Conservation (phyloP, 2,113 vertebrate genomes). For the Corynorhinus townsendii region DNA sequence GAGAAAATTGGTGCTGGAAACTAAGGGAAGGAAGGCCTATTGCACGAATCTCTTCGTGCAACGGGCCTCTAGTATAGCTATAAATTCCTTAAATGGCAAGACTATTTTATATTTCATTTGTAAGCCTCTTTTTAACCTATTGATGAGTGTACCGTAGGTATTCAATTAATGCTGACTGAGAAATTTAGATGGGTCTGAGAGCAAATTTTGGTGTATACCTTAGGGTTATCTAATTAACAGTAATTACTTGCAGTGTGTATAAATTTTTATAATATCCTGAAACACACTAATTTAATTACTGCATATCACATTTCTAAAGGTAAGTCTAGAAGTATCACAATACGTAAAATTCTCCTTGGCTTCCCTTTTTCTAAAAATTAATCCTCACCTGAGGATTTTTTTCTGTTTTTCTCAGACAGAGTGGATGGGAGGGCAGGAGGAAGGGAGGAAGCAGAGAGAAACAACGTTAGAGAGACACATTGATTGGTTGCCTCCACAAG, state of each 20-base stretch:
- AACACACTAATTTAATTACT: neutral
- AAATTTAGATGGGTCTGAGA: constrained; percentile 1
- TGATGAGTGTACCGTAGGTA: neutral
- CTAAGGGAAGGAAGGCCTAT: too few species aligned
- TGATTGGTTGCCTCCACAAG: too few species aligned
- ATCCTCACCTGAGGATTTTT: too few species aligned
- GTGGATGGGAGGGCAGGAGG: too few species aligned
- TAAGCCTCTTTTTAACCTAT: neutral
- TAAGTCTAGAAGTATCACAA: neutral
- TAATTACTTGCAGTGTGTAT: neutral
- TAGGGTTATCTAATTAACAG: neutral
- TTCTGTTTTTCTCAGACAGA: too few species aligned
- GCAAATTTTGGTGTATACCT: constrained; percentile 1
- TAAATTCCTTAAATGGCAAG: neutral
- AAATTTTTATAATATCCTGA: constrained; percentile 1
- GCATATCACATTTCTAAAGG: neutral
- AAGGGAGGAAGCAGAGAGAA: too few species aligned
- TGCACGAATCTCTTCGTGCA: too few species aligned
- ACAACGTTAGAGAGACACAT: too few species aligned
- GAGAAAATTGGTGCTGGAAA: too few species aligned
- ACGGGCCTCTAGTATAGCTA: neutral
- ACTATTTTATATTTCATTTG: neutral
- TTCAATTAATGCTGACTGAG: neutral
- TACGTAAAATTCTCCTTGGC: neutral
- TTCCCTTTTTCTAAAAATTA: too few species aligned